A percentile compares a stretch with the other conserved stretches of the same genome.
phyloP scores from a whole-genome alignment of 2,797 vertebrate species.

The Ceryle rudis region DNA sequence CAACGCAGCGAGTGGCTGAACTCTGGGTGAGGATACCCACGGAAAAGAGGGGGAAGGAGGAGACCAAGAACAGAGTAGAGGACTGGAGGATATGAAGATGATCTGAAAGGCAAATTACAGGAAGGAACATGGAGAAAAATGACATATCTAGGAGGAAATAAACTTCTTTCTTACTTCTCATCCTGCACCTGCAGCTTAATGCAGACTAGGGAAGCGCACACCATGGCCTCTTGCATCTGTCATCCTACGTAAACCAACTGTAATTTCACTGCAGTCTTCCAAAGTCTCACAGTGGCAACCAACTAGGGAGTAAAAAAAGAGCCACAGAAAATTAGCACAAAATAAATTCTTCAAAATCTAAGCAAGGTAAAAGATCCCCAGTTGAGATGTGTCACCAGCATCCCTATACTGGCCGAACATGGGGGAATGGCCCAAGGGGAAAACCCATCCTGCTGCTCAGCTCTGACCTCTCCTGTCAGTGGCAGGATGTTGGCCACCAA shows the following conservation, averaged over 20 bases:
- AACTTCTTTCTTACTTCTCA: background rate
- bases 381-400: background rate
- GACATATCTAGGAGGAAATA: background rate
- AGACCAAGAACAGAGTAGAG: background rate
- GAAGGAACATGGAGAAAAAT: background rate
- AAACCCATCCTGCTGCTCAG: background rate
- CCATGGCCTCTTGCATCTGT: background rate
- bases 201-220: background rate
- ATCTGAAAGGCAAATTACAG: background rate
- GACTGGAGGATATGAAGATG: background rate
- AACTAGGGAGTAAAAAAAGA: background rate
- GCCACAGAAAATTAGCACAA: background rate
- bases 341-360: background rate
- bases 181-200: background rate
- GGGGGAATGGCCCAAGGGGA: background rate
- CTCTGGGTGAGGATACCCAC: background rate
- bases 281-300: background rate
- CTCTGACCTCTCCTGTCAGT: background rate
- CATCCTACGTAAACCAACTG: background rate
- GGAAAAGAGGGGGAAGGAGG: background rate
- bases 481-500: no score
- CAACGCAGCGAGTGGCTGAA: background rate
- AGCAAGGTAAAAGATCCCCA: background rate
- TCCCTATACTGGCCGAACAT: background rate
- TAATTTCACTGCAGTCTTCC: background rate